Evolutionary conservation across 1,140 invertebrate species (phyloP), one percentile per base, ranked within the genome.

Genomic region (Caerostris extrusa): DNA sequence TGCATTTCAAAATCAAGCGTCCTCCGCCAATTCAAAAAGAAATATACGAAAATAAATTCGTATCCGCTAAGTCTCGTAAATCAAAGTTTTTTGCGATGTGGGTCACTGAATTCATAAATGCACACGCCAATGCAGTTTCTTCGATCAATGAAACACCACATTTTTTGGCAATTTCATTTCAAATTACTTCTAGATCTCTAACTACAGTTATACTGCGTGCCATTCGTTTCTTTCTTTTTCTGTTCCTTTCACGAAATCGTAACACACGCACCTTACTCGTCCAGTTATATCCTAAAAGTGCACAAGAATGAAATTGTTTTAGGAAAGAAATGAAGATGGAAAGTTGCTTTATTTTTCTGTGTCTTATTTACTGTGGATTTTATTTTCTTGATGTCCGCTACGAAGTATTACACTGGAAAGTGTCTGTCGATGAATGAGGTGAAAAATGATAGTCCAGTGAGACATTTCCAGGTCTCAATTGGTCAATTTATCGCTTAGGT

Each of bases 51-150:
- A 85, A 85, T 85, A 85, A 85, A 85, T 85, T 60, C 83, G 17
- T 19, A 57, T 7, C 58, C 83, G 17, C 17, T 55, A 19, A 56
- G 5, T 58, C 83, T 85, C 83, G 83, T 85, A 60, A 85, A 85
- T 85, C 83, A 85, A 85, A 85, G 83, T 58, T 85, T n/a, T 82
- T 58, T 58, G 83, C n/a, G 83, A 85, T 85, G 83, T 85, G 83
- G 83, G 83, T 85, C 83, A 85, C 83, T 85, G 83, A 85, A 85
- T 85, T 58, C 83, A 85, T 85, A 85, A 85, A 85, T 85, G 56
- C 83, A 58, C 83, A 85, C 56, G 56, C 83, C 56, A 57, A 57
- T 34, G 56, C 83, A 60, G 83, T 85, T 85, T 85, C 19, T 58
- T 5, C 50, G 83, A 85, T 85, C 83, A 85, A 85, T 85, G 58